Evolutionary conservation across 2,888 invertebrate species (phyloP).

Genomic region (Nomada hirtipes): DNA sequence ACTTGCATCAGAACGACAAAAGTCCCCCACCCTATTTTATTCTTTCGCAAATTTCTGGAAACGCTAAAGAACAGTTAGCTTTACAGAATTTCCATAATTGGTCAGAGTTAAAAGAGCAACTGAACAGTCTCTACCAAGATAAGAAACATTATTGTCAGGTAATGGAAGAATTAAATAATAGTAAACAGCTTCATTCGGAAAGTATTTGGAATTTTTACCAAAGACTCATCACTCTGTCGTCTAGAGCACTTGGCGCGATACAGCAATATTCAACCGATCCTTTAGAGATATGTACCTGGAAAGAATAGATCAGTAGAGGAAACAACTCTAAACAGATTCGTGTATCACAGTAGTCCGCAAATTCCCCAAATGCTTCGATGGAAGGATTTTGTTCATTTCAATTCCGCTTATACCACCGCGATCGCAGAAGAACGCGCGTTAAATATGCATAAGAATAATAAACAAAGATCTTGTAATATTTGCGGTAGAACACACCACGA

Average conservation of each 20-base stretch:
- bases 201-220: not conserved
- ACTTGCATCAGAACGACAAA: constrained; percentile 12
- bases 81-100: constrained; percentile 11
- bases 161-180: constrained; percentile 30
- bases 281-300: not conserved
- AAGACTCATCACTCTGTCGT: not conserved
- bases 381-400: constrained; percentile 21
- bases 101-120: constrained; percentile 17
- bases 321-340: constrained; percentile 5
- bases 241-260: constrained; percentile 11
- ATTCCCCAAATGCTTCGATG: constrained; percentile 28
- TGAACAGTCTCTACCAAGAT: constrained; percentile 18
- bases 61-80: constrained; percentile 28
- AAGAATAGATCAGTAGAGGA: constrained; percentile 14
- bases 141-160: constrained; percentile 33
- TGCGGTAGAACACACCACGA: constrained; percentile 9
- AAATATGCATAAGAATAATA: not conserved
- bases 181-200: constrained; percentile 5
- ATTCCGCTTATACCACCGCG: constrained; percentile 17
- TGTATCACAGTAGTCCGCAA: constrained; percentile 14
- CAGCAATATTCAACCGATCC: not conserved
- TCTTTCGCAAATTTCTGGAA: not conserved
- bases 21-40: constrained; percentile 24
- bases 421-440: constrained; percentile 14
- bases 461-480: not conserved